phyloP scores from a whole-genome alignment of 30 jellyfish, hydroid and myxozoan species.

The Haliclystus octoradiatus region DNA sequence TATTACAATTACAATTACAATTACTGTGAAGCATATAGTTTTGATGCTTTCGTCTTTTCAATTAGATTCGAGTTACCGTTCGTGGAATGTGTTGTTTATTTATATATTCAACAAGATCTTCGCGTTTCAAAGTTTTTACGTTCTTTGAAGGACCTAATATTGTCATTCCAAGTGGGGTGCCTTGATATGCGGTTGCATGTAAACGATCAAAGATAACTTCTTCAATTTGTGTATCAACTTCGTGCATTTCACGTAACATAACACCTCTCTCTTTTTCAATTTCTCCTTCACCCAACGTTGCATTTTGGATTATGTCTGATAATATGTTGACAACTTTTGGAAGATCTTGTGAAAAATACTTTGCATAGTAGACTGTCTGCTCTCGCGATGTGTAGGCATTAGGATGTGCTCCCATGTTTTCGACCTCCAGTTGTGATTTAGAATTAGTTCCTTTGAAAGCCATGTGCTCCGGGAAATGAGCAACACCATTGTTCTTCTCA shows the following conservation, averaged over 20 bases:
- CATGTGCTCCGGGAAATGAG: slow-evolving; percentile 96
- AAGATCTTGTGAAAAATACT: slow-evolving; percentile 70
- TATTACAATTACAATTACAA: no score
- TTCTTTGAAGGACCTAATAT: slow-evolving; percentile 96
- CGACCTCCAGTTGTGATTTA: slow-evolving; percentile 41
- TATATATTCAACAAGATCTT: no score
- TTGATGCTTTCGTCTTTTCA: no score
- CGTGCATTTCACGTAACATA: slow-evolving; percentile 98
- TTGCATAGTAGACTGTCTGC: slow-evolving; percentile 94
- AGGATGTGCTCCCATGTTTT: slow-evolving; percentile 94
- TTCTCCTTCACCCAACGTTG: slow-evolving; percentile 81
- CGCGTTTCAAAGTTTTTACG: no score
- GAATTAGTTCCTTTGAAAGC: slow-evolving; percentile 71
- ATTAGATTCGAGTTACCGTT: no score
- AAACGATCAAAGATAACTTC: slow-evolving; percentile 95
- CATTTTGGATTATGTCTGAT: slow-evolving; percentile 89
- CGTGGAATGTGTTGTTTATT: no score
- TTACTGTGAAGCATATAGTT: no score
- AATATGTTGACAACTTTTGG: slow-evolving; percentile 92
- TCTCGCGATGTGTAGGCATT: slow-evolving; percentile 98
- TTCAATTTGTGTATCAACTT: slow-evolving; percentile 93
- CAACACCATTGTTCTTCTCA: slow-evolving; percentile 87
- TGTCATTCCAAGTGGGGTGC: slow-evolving; percentile 94
- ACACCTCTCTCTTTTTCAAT: slow-evolving; percentile 98
- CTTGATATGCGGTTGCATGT: slow-evolving; percentile 97